Evolutionary conservation across 2,888 invertebrate species (phyloP).

Genomic region (Agonopterix arenella): DNA sequence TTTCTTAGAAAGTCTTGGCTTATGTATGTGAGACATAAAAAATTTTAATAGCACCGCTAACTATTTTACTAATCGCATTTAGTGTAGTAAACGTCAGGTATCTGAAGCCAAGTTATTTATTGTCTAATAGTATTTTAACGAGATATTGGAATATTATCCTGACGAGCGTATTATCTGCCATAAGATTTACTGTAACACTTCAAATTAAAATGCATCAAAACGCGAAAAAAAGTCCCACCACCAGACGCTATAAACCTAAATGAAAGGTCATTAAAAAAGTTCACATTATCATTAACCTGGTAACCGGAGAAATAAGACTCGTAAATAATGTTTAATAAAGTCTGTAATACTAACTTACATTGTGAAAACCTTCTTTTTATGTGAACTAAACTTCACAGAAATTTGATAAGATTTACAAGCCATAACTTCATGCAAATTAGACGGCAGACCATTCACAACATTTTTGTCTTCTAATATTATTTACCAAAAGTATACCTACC

Average conservation of each 20-base stretch:
- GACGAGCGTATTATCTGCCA: conserved; percentile 9
- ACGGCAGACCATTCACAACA: no score
- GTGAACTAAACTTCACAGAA: no score
- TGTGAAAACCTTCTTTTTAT: not conserved
- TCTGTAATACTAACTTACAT: conserved; percentile 7
- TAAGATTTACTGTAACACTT: no score
- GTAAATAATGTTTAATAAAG: conserved; percentile 1
- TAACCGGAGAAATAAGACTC: conserved; percentile 19
- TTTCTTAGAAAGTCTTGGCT: no score
- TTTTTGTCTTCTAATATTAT: no score
- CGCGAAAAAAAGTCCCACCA: not conserved
- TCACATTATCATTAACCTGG: conserved; percentile 29
- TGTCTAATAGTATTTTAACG: not conserved
- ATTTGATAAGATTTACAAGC: no score
- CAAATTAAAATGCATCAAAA: not conserved
- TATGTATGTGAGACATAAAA: not conserved
- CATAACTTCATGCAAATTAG: no score
- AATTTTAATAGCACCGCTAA: not conserved
- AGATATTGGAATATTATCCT: not conserved
- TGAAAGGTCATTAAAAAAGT: conserved; percentile 19
- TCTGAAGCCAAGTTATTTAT: not conserved
- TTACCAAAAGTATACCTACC: no score
- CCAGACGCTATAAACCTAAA: conserved; percentile 13
- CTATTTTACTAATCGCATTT: not conserved
- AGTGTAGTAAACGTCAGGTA: not conserved